phyloP scores from a whole-genome alignment of 2,113 vertebrate genomes.

The Hippocampus zosterae region DNA sequence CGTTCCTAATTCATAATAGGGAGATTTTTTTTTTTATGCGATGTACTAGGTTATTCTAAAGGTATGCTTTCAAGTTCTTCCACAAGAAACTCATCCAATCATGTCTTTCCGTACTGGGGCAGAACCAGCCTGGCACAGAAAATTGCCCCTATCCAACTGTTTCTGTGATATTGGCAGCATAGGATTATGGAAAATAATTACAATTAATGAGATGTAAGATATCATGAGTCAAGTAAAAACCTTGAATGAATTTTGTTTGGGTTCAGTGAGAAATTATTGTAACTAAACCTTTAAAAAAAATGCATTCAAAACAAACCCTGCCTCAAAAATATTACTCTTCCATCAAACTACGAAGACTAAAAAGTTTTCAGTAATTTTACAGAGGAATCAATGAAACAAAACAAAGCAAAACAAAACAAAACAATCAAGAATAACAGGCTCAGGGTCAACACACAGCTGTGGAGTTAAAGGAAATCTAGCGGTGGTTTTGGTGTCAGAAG shows the following conservation, averaged over 20 bases:
- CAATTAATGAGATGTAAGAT: neutral
- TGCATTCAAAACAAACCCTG: neutral
- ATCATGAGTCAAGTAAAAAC: neutral
- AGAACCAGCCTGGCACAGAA: neutral
- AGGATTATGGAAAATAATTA: neutral
- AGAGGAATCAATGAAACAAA: no score
- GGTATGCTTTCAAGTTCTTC: no score
- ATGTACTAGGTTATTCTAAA: no score
- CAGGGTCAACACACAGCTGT: neutral
- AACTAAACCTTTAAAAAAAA: no score
- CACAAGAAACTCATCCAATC: no score
- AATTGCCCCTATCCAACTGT: neutral
- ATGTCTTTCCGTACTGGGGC: neutral
- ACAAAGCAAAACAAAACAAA: no score
- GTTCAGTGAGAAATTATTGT: neutral
- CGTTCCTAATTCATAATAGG: neutral
- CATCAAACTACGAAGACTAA: neutral
- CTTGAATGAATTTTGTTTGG: neutral
- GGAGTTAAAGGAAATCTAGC: constrained; percentile 5
- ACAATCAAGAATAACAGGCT: neutral
- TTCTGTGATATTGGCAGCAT: neutral
- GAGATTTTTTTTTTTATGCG: neutral
- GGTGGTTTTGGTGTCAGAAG: constrained; percentile 20
- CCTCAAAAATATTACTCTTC: neutral
- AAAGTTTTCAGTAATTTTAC: neutral